phyloP scores from a whole-genome alignment of 2,888 invertebrate species.

The Ptilodon capucinus region DNA sequence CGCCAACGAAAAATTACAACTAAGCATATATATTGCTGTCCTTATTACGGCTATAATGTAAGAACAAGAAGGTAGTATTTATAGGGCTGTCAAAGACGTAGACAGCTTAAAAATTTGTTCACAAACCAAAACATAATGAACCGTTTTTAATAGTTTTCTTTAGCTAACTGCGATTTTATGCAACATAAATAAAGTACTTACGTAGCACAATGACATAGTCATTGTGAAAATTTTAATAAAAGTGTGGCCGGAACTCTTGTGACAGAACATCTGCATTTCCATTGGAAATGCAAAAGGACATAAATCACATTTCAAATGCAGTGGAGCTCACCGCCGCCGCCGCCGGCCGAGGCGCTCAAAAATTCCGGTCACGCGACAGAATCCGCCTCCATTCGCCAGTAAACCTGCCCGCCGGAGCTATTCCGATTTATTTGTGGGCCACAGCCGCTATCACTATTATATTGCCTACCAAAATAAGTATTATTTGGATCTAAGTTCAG shows the following conservation, averaged over 20 bases:
- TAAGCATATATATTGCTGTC: no score
- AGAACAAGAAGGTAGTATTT: no score
- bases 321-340: slow-evolving; percentile 41
- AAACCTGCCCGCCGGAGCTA: slow-evolving; percentile 51
- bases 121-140: no score
- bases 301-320: slow-evolving; percentile 70
- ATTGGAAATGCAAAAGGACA: slow-evolving; percentile 54
- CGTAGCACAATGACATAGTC: no score
- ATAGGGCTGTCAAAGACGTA: no score
- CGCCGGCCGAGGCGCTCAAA: slow-evolving; percentile 48
- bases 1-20: no score
- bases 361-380: slow-evolving; percentile 65
- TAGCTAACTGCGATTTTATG: no score
- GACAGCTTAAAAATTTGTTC: no score
- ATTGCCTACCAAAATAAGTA: slow-evolving; percentile 42
- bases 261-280: slow-evolving; percentile 63
- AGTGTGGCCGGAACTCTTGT: slow-evolving; percentile 40
- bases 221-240: slow-evolving; percentile 45
- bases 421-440: slow-evolving; percentile 60
- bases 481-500: no score
- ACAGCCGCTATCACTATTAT: slow-evolving; percentile 43
- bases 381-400: slow-evolving; percentile 56
- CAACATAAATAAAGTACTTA: no score
- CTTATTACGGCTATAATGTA: no score
- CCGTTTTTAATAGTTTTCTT: no score